Base-by-base conservation (phyloP, 2,888 invertebrate species). In the Drosophila prostipennis region DNA sequence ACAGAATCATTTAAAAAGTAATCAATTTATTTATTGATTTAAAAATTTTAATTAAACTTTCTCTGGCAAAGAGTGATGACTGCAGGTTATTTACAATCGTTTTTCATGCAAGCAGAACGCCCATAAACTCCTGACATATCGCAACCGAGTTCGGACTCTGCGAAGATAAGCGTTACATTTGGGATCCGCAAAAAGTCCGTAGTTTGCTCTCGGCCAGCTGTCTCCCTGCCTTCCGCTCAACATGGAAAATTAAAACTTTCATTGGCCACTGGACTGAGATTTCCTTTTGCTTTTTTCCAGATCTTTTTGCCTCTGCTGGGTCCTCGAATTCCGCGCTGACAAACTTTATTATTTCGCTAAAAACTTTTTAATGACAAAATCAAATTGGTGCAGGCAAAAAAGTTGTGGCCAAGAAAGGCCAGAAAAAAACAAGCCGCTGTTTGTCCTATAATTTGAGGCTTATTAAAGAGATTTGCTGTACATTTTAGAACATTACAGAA, bases 361-460 rank as follows among this genome's bases (percentile, higher is more conserved):
- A 76, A 80, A 80, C 78, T 82, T 80, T 79, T 82, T 76, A 80
- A 80, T 78, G 80, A 82, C 74, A 73, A 82, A 80, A 82, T 74
- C 64, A 74, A 73, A 80, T 78, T 69, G 67, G 51, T 45, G 65
- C 52, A 43, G 65, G 63, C 65, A 59, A 72, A 55, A 71, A 71
- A 71, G 73, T 56, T 71, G 64, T 26, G 71, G 48, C 42, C 52
- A 37, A 56, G 45, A 29, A 34, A 10, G 57, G 29, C 6, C 23
- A 19, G 13, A 6, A 6, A 32, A 42, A 36, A 26, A 49, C 43
- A 42, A 46, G 55, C 36, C 14, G 63, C 63, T 51, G 43, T 40
- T 72, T 64, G 48, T 73, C 42, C 52, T 58, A 46, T 68, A 74
- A 72, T 67, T 72, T 72, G 54, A 46, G 43, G 51, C 74, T 59